A percentile compares a stretch with the other conserved stretches of the same genome.
Evolutionary conservation across 1,140 invertebrate species (phyloP).

Genomic region (Saccostrea glomerata): DNA sequence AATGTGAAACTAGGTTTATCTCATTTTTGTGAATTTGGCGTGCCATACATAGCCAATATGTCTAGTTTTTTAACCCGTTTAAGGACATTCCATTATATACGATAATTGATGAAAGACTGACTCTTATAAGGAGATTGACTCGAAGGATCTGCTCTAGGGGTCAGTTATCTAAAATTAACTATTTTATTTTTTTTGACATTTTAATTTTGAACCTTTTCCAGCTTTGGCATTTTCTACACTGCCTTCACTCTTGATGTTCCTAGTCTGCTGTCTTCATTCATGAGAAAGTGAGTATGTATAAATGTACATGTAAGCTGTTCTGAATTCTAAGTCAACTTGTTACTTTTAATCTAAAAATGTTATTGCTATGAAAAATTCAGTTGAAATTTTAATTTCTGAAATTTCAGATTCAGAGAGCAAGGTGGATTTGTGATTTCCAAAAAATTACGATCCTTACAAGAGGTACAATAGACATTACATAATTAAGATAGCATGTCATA

Average conservation of each 20-base stretch:
- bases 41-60: neutral
- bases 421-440: neutral
- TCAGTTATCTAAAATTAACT: neutral
- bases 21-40: no score
- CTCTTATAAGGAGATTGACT: neutral
- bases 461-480: neutral
- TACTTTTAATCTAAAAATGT: no score
- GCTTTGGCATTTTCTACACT: conserved; percentile 29
- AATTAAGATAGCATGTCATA: no score
- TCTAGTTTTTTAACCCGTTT: neutral
- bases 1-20: no score
- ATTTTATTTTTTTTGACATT: neutral
- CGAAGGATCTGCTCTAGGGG: neutral
- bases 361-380: no score
- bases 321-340: no score
- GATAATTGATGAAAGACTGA: neutral
- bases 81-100: neutral
- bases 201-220: neutral
- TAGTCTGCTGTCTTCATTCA: neutral
- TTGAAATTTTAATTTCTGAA: neutral
- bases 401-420: conserved; percentile 2
- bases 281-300: neutral
- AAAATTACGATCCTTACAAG: conserved; percentile 10
- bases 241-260: conserved; percentile 11
- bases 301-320: neutral